Percentiles rank a stretch among this genome's conserved stretches.
These are phyloP conservation scores for Heliconius charithonia DNA, from an alignment of 2,888 invertebrate species.

Conservation along the genomic window DNA sequence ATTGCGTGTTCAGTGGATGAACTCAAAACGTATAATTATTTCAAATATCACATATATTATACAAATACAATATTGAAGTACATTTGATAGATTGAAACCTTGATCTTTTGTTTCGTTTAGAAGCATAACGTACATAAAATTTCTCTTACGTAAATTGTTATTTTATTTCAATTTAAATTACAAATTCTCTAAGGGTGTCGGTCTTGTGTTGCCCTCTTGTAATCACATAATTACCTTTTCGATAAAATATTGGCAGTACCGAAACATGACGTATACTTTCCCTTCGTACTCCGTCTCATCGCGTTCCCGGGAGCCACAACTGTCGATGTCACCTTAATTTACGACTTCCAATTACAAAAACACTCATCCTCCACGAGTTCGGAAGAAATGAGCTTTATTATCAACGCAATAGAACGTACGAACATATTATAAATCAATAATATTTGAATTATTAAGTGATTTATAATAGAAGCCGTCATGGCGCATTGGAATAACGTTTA, in stretches of 20 bases:
- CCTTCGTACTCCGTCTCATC: conserved; percentile 61
- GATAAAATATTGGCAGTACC: conserved; percentile 77
- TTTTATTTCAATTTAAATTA: not conserved
- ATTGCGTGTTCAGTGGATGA: too few relatives aligned
- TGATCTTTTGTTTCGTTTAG: conserved; percentile 2
- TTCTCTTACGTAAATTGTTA: not conserved
- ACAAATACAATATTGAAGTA: not conserved
- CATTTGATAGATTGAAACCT: not conserved
- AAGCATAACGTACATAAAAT: not conserved
- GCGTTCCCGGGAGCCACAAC: conserved; percentile 73
- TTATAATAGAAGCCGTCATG: not conserved
- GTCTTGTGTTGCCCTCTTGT: conserved; percentile 41
- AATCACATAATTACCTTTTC: conserved; percentile 80
- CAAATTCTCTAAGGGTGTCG: not conserved
- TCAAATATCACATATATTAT: not conserved
- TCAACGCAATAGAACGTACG: not conserved
- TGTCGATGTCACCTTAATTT: conserved; percentile 85
- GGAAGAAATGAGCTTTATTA: conserved; percentile 27
- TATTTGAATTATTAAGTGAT: not conserved
- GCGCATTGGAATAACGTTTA: not conserved
- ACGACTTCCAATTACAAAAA: conserved; percentile 83
- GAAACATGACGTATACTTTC: conserved; percentile 50
- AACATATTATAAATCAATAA: conserved; percentile 5
- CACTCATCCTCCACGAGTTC: conserved; percentile 62
- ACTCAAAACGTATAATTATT: too few relatives aligned